phyloP scores from a whole-genome alignment of 2,797 vertebrate species.

The Leptodactylus fallax region DNA sequence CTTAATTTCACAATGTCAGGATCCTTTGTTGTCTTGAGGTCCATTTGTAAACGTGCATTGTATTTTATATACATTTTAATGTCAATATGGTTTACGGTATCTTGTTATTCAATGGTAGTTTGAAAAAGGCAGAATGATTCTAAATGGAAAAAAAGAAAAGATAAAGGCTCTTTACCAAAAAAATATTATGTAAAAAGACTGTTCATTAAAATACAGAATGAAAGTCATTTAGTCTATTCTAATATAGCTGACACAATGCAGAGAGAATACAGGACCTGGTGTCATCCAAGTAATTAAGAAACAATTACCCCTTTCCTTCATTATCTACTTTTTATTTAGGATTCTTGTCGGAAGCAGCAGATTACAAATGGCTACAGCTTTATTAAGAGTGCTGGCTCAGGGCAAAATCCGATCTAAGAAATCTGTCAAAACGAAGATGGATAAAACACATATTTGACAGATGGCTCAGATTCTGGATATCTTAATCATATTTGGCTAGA shows the following conservation, averaged over 20 bases:
- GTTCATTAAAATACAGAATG: background rate
- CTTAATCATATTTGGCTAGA: constrained; percentile 32
- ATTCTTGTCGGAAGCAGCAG: constrained; percentile 13
- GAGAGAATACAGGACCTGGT: background rate
- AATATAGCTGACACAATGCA: background rate
- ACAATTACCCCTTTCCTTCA: constrained; percentile 14
- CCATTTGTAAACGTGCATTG: background rate
- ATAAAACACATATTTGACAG: constrained; percentile 44
- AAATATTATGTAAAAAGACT: background rate
- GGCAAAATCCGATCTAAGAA: constrained; percentile 29
- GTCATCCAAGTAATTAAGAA: constrained; percentile 10
- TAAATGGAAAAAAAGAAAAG: background rate
- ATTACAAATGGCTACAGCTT: constrained; percentile 31
- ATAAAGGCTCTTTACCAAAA: background rate
- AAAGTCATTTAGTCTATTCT: background rate
- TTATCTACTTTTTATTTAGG: constrained; percentile 30
- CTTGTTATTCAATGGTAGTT: background rate
- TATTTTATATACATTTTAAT: background rate
- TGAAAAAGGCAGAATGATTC: background rate
- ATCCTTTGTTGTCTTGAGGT: background rate
- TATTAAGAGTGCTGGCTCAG: constrained; percentile 35
- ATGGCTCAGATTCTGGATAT: constrained; percentile 34
- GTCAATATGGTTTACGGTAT: too few relatives aligned
- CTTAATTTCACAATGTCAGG: too few relatives aligned
- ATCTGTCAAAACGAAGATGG: constrained; percentile 30